Evolutionary conservation across 2,113 vertebrate genomes (phyloP).

Genomic region (Labeo rohita): DNA sequence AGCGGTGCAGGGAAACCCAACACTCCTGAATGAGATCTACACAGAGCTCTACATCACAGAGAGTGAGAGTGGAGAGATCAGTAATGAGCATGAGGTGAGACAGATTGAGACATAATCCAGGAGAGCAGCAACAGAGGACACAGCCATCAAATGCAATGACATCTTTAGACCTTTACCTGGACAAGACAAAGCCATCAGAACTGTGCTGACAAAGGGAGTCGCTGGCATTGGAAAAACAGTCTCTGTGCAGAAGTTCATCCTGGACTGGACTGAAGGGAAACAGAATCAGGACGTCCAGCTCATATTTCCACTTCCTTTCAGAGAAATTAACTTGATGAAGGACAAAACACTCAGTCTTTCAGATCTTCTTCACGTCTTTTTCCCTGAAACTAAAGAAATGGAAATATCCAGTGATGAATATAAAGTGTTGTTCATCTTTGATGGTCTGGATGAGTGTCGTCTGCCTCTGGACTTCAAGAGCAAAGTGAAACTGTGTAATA

Average conservation of each 20-base stretch:
- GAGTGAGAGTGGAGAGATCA: conserved; percentile 8
- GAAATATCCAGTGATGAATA: too few relatives aligned
- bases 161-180: conserved; percentile 9
- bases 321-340: neutral
- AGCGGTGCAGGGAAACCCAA: neutral
- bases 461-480: too few relatives aligned
- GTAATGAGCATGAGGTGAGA: conserved; percentile 27
- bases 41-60: conserved; percentile 51
- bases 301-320: neutral
- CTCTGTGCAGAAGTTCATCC: neutral
- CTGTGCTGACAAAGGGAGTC: conserved; percentile 9
- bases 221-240: conserved; percentile 12
- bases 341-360: neutral
- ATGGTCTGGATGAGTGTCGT: too few relatives aligned
- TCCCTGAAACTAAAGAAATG: too few relatives aligned
- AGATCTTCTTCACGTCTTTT: too few relatives aligned
- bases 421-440: too few relatives aligned
- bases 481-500: too few relatives aligned
- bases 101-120: conserved; percentile 12
- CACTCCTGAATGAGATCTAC: conserved; percentile 44
- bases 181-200: neutral
- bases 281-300: neutral
- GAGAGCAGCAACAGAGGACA: neutral
- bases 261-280: conserved; percentile 5
- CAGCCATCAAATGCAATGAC: neutral